A percentile compares a stretch with the other conserved stretches of the same genome.
These are phyloP conservation scores for Poecilia gillii DNA, from an alignment of 2,797 vertebrate genomes.

Conservation along the genomic window DNA sequence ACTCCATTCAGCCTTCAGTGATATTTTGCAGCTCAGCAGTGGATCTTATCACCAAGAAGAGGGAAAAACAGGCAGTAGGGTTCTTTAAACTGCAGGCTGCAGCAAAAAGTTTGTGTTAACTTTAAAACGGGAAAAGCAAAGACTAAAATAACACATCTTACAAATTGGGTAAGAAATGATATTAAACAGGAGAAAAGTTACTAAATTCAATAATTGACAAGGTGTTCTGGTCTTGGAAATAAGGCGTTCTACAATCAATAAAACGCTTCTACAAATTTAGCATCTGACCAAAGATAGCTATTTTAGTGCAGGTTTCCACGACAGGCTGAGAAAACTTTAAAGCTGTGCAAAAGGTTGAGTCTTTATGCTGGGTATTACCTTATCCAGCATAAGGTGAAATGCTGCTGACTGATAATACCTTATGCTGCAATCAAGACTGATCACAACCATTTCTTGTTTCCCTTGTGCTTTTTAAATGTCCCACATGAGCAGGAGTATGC, in stretches of 20 bases:
- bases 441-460: no score
- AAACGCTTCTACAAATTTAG: not conserved
- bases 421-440: no score
- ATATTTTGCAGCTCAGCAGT: not conserved
- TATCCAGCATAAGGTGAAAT: not conserved
- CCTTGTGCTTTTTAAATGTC: not conserved
- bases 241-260: not conserved
- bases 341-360: not conserved
- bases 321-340: not conserved
- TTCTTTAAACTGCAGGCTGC: constrained; percentile 1
- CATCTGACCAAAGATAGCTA: not conserved
- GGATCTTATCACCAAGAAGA: not conserved
- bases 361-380: not conserved
- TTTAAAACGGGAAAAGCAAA: not conserved
- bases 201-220: no score
- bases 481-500: not conserved
- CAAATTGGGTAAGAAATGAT: not conserved
- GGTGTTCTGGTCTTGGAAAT: not conserved
- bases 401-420: no score
- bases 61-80: not conserved
- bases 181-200: not conserved
- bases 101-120: constrained; percentile 1
- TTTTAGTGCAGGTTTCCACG: not conserved
- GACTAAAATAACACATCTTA: not conserved
- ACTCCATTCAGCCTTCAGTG: not conserved